Percentiles rank a stretch among this genome's conserved stretches.
These are phyloP conservation scores for Palythoa caribaeorum DNA, from an alignment of 92 coral and sea anemone species.

Conservation along the genomic window DNA sequence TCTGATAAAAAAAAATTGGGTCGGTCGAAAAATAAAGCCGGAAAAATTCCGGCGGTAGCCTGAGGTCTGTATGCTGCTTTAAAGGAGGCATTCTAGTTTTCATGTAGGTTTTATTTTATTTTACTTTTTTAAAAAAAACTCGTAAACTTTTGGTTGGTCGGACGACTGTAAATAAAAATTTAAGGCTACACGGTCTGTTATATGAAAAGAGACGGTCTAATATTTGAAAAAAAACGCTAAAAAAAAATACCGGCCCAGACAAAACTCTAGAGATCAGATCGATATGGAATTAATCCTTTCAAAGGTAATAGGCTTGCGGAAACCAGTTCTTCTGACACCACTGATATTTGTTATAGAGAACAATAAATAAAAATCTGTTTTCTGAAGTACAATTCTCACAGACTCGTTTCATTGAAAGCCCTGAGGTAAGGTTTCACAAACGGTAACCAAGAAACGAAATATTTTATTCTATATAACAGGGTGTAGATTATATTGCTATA, in stretches of 20 bases:
- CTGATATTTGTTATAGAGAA: neutral
- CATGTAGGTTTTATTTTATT: too few species aligned
- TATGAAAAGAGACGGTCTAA: too few species aligned
- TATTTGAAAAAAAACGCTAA: neutral
- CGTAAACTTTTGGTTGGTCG: too few species aligned
- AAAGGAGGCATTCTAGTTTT: too few species aligned
- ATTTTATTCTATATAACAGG: neutral
- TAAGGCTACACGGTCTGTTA: too few species aligned
- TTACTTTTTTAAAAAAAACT: too few species aligned
- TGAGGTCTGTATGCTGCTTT: too few species aligned
- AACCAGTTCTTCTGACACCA: neutral
- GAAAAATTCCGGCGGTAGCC: too few species aligned
- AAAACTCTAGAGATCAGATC: neutral
- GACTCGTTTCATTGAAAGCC: neutral
- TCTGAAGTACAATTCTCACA: neutral
- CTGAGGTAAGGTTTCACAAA: neutral
- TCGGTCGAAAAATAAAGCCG: too few species aligned
- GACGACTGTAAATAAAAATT: too few species aligned
- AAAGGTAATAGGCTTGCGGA: neutral
- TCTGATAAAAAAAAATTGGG: too few species aligned
- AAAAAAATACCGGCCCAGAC: neutral
- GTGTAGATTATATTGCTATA: neutral
- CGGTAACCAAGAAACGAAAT: neutral
- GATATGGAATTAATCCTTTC: neutral
- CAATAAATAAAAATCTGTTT: neutral